Base-by-base conservation (phyloP, 2,888 invertebrate genomes). In the Ephialtes manifestator region DNA sequence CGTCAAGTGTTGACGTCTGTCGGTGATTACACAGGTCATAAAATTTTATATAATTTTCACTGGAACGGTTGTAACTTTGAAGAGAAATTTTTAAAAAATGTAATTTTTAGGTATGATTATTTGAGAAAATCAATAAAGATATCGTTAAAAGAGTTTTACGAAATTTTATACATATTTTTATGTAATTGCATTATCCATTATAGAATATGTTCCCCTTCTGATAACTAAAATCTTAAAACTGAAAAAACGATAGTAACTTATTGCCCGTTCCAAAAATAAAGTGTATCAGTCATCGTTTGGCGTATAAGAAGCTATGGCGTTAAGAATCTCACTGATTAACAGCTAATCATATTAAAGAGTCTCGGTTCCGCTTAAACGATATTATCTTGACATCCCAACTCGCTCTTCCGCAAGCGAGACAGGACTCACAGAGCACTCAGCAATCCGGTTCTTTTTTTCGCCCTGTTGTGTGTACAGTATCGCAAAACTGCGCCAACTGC, bases 401-500 rank as follows among this genome's bases (percentile, higher is more conserved):
- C 20, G 39, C 11, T 65, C 65, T 65, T 65, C 65, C 65, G 35
- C 39, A 65, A 65, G 28, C 28, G n/a, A 13, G 48, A 15, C 48
- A 48, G 43, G 28, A 68, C 48, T 68, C 68, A 65, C 7, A 11
- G 46, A 72, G 63, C 28, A 58, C 67, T 20, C 80, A 74, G 28
- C 53, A 46, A 81, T 74, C 65, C 67, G 80, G 74, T 74, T 67
- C 51, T n/a, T 60, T 70, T 46, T 70, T 79, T 67, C 51, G 67
- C 15, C 15, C 28, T 20, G 35, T 65, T 74, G 48, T 51, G 65
- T 46, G 87, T 86, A 86, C 85, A 88, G 87, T 88, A 89, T 90
- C 89, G 90, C 89, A 91, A 90, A 91, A 89, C 89, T 89, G 88
- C 87, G 88, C 87, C 80, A 68, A 74, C 81, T 67, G 48, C 74